Conservation (phyloP, 2,113 vertebrate species). For the Cyprinodon variegatus region DNA sequence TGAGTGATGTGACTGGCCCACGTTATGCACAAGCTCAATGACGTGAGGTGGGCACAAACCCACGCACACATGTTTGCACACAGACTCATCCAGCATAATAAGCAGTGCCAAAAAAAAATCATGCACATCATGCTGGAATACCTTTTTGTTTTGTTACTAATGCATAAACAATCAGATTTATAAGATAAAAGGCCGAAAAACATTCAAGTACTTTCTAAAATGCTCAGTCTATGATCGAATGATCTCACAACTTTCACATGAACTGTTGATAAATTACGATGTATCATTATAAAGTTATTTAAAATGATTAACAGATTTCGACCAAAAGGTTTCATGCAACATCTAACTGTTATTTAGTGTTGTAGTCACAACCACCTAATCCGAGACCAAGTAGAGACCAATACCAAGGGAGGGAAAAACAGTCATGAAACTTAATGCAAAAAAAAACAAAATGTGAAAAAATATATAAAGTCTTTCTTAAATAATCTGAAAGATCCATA, state of each 20-base stretch:
- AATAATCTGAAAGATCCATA: no score
- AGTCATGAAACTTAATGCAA: no score
- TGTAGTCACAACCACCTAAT: no score
- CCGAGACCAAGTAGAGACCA: no score
- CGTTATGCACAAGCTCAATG: conserved; percentile 34
- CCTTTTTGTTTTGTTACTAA: conserved; percentile 62
- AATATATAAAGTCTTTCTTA: no score
- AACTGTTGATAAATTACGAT: conserved; percentile 16
- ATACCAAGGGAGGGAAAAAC: no score
- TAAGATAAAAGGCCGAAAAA: conserved; percentile 73
- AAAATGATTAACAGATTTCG: conserved; percentile 14
- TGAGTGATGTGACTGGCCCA: conserved; percentile 67
- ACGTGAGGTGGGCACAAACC: background rate
- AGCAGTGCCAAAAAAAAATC: conserved; percentile 11
- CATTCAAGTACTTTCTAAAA: conserved; percentile 79
- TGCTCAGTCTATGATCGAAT: conserved; percentile 24
- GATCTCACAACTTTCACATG: conserved; percentile 15
- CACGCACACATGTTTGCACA: background rate
- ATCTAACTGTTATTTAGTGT: background rate
- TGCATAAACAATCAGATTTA: conserved; percentile 78
- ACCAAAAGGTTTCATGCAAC: conserved; percentile 17
- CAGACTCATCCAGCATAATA: background rate
- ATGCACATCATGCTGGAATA: conserved; percentile 22
- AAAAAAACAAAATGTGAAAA: no score
- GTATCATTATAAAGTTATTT: background rate